A percentile compares a stretch with the other conserved stretches of the same genome.
Conservation (phyloP, 1,140 invertebrate genomes). For the Brachionus koreanus region DNA sequence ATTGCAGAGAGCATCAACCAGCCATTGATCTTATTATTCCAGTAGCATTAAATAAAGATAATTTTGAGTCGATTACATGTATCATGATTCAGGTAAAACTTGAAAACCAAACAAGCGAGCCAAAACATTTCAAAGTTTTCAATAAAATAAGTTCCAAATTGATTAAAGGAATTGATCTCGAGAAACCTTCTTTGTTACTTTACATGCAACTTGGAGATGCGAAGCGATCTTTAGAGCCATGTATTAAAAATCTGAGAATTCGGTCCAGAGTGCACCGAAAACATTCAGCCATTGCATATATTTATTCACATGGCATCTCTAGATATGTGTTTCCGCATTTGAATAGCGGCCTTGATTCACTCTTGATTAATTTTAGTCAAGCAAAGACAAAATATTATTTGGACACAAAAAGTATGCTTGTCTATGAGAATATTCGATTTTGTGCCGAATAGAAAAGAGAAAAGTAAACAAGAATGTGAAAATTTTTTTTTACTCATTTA, state of each 20-base stretch:
- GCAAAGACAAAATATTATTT: background rate
- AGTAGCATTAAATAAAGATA: background rate
- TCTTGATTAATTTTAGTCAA: background rate
- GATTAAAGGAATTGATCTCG: background rate
- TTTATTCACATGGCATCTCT: background rate
- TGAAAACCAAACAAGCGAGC: background rate
- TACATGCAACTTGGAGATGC: background rate
- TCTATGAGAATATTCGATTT: background rate
- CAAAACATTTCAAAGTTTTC: background rate
- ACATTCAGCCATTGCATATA: background rate
- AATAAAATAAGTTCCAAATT: background rate
- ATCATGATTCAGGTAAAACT: slow-evolving; percentile 6
- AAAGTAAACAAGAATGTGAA: too few relatives aligned
- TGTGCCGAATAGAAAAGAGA: too few relatives aligned
- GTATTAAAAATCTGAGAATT: background rate
- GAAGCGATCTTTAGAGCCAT: background rate
- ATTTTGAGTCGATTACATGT: background rate
- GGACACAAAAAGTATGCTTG: background rate
- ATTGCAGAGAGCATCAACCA: background rate
- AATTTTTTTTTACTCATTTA: too few relatives aligned
- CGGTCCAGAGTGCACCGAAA: background rate
- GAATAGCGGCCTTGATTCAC: background rate
- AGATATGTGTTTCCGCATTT: background rate
- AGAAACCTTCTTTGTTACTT: background rate
- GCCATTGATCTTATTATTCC: slow-evolving; percentile 5